Evolutionary conservation across 1,140 invertebrate species (phyloP), one percentile per base, ranked within the genome.

Genomic region (Leptonema lineaticorne): DNA sequence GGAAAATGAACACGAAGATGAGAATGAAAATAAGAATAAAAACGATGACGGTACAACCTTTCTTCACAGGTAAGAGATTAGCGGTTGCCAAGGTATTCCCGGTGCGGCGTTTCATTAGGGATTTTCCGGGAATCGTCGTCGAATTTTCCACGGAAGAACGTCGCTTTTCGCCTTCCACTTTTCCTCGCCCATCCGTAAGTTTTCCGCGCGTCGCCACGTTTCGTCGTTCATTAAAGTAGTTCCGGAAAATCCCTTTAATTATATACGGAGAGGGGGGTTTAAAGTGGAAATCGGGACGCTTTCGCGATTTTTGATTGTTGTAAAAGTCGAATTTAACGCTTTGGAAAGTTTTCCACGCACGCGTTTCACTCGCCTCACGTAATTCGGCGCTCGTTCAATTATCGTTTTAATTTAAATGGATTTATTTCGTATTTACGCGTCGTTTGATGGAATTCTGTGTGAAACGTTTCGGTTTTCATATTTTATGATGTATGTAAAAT

Each of bases 21-120:
- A 14, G 37, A 16, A 41, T 41, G 37, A 9, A 41, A 41, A 41
- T 9, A 41, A 41, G n/a, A n/a, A 41, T 14, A 53, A 53, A 53
- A 53, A 14, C 16, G 46, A 48, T 48, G 46, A 48, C 11, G 22
- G 50, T 24, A 24, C 50, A 26, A 20, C n/a, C 50, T 20, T 26
- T 22, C 37, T 41, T 41, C 37, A 9, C 37, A 4, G n/a, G 37
- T 41, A 26, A 26, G 50, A 53, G 50, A 53, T 53, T 53, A 53
- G 50, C 50, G 50, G 50, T 53, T 53, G 50, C 50, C 50, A 53
- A 53, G 50, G 50, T 26, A n/a, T n/a, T 26, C 50, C 50, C 50
- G 8, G 24, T 14, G 50, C 27, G 50, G 50, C 50, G 50, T 53
- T 53, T 53, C 50, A 53, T 53, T 53, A 53, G 24, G 22, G 24